Base-by-base conservation (phyloP, 2,888 invertebrate species). In the Rapana venosa region DNA sequence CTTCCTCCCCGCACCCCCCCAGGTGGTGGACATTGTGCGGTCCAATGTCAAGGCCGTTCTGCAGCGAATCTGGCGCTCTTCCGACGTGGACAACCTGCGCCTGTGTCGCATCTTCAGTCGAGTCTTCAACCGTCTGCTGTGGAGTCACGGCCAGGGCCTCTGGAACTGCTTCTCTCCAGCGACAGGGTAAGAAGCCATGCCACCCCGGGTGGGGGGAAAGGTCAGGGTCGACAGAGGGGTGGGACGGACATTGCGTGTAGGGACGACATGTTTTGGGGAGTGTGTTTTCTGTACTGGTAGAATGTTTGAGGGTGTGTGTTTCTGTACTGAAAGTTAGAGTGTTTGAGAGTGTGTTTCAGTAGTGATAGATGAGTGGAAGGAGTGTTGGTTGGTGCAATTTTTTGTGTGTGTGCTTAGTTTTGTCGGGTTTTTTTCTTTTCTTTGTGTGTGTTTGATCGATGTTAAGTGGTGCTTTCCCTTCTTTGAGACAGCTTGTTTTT, bases 61-160 rank as follows among this genome's bases (percentile, higher is more conserved):
- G 35, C 95, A 95, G 91, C 92, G 94, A 85, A 94, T 94, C 8
- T 96, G 95, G 95, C 93, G 94, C 30, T 93, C 92, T 58, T 90
- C 94, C 1, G 95, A 95, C 90, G 93, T 95, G 20, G 96, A 96
- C 47, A 94, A 92, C 90, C 92, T 96, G 17, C 93, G 94, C n/a
- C 91, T 96, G 26, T 95, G 94, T 90, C 93, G 96, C 36, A 94
- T 96, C 89, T 95, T 96, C 92, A 93, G 92, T 61, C 94, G 96
- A 20, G 95, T 96, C 89, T 96, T 96, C 93, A 96, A 96, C 92
- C 92, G 96, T 35, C 92, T 96, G 77, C 93, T 96, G 32, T 96
- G 96, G 95, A 95, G 95, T 91, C 95, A 96, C 91, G 96, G 96
- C 30, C 96, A 96, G 90, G 96, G 96, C 30, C 93, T 96, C 47